A percentile compares a stretch with the other conserved stretches of the same genome.
Evolutionary conservation across 35 echinoderm and acorn worm genomes (phyloP).

Genomic region (Holothuria glaberrima): DNA sequence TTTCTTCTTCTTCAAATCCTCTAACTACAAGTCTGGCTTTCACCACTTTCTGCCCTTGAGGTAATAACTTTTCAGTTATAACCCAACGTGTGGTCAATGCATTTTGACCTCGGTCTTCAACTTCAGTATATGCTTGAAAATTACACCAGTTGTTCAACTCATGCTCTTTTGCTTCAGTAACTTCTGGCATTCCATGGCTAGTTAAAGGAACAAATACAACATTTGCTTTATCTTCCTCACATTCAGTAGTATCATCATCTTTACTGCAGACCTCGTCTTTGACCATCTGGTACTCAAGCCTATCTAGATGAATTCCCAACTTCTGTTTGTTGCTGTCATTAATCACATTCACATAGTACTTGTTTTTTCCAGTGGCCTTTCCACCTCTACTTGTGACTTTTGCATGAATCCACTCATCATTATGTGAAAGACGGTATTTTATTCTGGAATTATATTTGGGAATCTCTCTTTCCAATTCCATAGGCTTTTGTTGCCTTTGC

Average conservation of each 20-base stretch:
- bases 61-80: neutral
- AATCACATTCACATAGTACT: neutral
- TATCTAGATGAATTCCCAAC: slow-evolving; percentile 20
- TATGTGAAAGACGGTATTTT: neutral
- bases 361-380: slow-evolving; percentile 12
- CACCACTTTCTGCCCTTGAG: neutral
- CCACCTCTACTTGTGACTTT: neutral
- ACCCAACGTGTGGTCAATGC: neutral
- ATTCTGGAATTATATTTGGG: neutral
- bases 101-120: neutral
- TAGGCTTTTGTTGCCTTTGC: neutral
- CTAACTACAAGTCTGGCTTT: neutral
- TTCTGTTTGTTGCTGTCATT: neutral
- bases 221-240: neutral
- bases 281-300: neutral
- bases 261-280: neutral
- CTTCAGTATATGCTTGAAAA: neutral
- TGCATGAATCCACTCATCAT: slow-evolving; percentile 10
- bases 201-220: slow-evolving; percentile 5
- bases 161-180: slow-evolving; percentile 1
- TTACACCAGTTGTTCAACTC: neutral
- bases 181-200: neutral
- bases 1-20: neutral
- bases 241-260: neutral
- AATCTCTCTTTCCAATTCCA: neutral